phyloP scores from a whole-genome alignment of 1,140 invertebrate genomes.

The Drosophila bocki region DNA sequence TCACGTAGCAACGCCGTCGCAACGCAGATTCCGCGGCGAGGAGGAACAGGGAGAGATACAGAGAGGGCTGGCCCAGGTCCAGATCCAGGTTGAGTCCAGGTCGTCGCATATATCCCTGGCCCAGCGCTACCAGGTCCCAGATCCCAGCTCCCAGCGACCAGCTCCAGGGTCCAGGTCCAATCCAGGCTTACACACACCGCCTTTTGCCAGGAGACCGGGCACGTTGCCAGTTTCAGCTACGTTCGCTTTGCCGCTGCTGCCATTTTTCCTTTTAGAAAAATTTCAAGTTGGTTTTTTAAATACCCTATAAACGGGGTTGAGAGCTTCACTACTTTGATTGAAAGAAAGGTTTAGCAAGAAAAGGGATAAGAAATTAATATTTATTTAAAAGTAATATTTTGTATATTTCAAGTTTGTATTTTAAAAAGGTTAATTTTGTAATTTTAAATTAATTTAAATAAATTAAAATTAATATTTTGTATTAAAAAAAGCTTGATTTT shows the following conservation, averaged over 20 bases:
- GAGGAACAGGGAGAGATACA: conserved; percentile 18
- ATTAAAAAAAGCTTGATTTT: too few relatives aligned
- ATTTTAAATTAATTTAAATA: too few relatives aligned
- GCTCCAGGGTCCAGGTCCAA: conserved; percentile 37
- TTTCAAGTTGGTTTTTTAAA: background rate
- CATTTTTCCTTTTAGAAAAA: conserved; percentile 10
- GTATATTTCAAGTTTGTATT: too few relatives aligned
- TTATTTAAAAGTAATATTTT: too few relatives aligned
- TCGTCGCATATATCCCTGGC: conserved; percentile 14
- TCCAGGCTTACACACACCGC: conserved; percentile 19
- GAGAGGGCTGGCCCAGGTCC: background rate
- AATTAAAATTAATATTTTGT: too few relatives aligned
- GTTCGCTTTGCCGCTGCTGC: conserved; percentile 23
- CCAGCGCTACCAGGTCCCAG: conserved; percentile 25
- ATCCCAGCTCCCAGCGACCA: conserved; percentile 35
- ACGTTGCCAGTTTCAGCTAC: conserved; percentile 52
- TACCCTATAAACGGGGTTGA: conserved; percentile 1
- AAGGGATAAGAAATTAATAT: too few relatives aligned
- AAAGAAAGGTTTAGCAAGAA: too few relatives aligned
- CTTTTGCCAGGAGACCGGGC: conserved; percentile 27
- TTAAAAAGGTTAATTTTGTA: too few relatives aligned
- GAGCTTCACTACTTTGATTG: too few relatives aligned
- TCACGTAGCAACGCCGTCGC: conserved; percentile 73
- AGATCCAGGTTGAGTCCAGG: conserved; percentile 28
- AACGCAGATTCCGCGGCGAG: conserved; percentile 10